phyloP scores from a whole-genome alignment of 2,888 invertebrate genomes.

The Ophioninae sp. region DNA sequence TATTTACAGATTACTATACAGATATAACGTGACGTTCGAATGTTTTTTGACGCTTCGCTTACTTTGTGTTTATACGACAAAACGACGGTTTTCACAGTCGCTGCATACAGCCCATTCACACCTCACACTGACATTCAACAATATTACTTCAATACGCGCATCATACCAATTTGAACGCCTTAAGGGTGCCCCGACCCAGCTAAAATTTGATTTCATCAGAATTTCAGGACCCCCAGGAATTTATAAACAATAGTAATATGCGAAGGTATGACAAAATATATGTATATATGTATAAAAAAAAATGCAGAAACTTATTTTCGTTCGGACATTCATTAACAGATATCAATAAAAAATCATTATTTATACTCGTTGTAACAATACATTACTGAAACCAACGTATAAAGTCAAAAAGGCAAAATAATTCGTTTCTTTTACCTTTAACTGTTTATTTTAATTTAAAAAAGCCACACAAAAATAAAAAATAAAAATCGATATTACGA shows the following conservation, averaged over 20 bases:
- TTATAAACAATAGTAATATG: background rate
- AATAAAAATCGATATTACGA: too few relatives aligned
- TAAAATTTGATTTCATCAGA: background rate
- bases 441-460: too few relatives aligned
- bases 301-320: background rate
- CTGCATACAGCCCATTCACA: background rate
- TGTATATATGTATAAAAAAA: too few relatives aligned
- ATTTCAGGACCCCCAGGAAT: background rate
- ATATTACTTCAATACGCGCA: slow-evolving; percentile 56
- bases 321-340: background rate
- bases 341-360: too few relatives aligned
- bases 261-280: too few relatives aligned
- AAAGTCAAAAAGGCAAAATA: too few relatives aligned
- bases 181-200: slow-evolving; percentile 42
- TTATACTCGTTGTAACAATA: too few relatives aligned
- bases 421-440: too few relatives aligned
- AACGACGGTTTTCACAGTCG: slow-evolving; percentile 5
- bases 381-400: too few relatives aligned
- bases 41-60: background rate
- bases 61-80: background rate
- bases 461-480: too few relatives aligned
- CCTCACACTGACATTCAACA: slow-evolving; percentile 51
- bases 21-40: slow-evolving; percentile 45
- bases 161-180: slow-evolving; percentile 50
- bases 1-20: slow-evolving; percentile 62